These are phyloP conservation scores for Aphaenogaster ashmeadi DNA, from an alignment of 1,140 invertebrate species.

Conservation along the genomic window DNA sequence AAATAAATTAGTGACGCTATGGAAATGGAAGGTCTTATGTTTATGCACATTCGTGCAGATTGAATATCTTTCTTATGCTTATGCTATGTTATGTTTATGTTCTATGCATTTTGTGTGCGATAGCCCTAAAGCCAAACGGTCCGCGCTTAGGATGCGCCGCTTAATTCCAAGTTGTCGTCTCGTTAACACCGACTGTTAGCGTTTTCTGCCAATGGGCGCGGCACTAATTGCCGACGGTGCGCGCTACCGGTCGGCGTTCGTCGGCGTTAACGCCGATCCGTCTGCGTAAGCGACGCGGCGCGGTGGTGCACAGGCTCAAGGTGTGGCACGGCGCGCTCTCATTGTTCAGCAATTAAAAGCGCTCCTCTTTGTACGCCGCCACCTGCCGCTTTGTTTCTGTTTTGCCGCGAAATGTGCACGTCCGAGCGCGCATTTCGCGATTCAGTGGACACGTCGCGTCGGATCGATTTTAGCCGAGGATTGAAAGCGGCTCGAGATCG, in stretches of 20 bases:
- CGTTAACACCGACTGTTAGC: slow-evolving; percentile 28
- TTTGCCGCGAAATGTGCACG: slow-evolving; percentile 72
- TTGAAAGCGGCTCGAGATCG: slow-evolving; percentile 5
- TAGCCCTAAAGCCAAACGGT: neutral
- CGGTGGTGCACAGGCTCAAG: slow-evolving; percentile 71
- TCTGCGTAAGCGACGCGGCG: slow-evolving; percentile 81
- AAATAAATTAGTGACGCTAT: too few species aligned
- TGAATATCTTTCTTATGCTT: too few species aligned
- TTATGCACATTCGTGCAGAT: too few species aligned
- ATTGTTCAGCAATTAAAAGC: slow-evolving; percentile 86
- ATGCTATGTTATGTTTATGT: too few species aligned
- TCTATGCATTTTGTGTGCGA: too few species aligned
- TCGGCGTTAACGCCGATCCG: slow-evolving; percentile 69
- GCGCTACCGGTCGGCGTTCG: slow-evolving; percentile 35
- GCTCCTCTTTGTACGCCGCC: slow-evolving; percentile 80
- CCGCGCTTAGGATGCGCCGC: neutral
- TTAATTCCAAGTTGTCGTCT: slow-evolving; percentile 33
- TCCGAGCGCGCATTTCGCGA: slow-evolving; percentile 80
- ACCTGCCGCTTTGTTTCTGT: slow-evolving; percentile 83
- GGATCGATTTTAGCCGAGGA: neutral
- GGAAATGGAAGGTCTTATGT: too few species aligned
- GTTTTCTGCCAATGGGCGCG: slow-evolving; percentile 52
- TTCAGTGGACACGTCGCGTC: slow-evolving; percentile 81
- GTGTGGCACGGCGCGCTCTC: slow-evolving; percentile 79
- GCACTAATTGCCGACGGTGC: slow-evolving; percentile 59